Evolutionary conservation across 2,113 vertebrate genomes (phyloP), one percentile per base, ranked within the genome.

Genomic region (Xenopus tropicalis): DNA sequence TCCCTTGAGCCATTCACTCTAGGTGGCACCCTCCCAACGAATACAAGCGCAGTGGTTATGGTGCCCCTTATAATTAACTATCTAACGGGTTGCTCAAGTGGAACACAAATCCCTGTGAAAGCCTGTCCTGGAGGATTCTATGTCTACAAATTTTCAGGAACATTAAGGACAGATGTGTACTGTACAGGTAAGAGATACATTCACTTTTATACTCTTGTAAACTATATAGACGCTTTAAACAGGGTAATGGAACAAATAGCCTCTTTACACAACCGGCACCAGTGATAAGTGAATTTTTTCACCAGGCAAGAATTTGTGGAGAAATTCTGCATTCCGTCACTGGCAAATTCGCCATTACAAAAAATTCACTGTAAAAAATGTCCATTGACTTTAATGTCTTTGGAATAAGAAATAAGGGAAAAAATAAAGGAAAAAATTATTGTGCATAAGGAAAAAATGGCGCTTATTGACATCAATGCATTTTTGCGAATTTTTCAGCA

Each of bases 101-200:
- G 23, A 37, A 5, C 16, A n/a, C 6, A 17, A 14, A 25, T 68
- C 11, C 66, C 48, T 29, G 66, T 56, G 23, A 68, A 68, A 20
- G 23, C 21, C 2, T 68, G 66, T 37, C 19, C 19, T 65, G 51
- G 17, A 14, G 14, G 23, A n/a, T 68, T 13, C 22, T 68, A 68
- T 37, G 66, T 56, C 9, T 68, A 68, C 51, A 68, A 68, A 48
- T 68, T 68, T 56, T 56, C 66, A 48, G 66, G 66, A 23, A 51
- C 3, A 7, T 9, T 11, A 17, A 37, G 4, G 14, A 29, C 13
- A n/a, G 66, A 56, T n/a, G 66, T 68, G 22, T 68, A 37, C 52
- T 68, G 66, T 23, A 68, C 66, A 68, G 66, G 66, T 68, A 37
- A 68, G 65, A 17, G 0, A 25, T 25, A 58, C 56, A 58, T 14